Conservation (phyloP, 2,888 invertebrate species). For the Epinotia demarniana region DNA sequence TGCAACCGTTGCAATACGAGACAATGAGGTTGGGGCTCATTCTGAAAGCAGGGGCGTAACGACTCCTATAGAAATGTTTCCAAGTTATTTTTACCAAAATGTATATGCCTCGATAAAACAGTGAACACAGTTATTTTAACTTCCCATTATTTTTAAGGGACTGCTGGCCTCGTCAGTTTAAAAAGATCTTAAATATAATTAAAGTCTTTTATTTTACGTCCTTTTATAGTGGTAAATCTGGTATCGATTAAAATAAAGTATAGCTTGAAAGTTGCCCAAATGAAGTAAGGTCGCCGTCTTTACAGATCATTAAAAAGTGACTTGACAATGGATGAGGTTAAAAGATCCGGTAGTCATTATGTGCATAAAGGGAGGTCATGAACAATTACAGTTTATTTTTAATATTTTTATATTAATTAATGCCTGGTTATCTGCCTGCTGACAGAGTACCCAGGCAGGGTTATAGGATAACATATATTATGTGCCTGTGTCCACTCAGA, state of each 20-base stretch:
- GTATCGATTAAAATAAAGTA: background rate
- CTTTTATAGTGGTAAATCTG: background rate
- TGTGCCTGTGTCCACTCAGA: too few relatives aligned
- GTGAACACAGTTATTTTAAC: background rate
- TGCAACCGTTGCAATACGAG: background rate
- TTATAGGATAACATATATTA: too few relatives aligned
- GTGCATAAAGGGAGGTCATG: background rate
- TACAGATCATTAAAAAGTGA: background rate
- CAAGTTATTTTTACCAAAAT: background rate
- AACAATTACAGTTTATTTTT: background rate
- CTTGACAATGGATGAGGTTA: conserved; percentile 2
- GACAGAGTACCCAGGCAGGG: too few relatives aligned
- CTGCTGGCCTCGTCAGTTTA: background rate
- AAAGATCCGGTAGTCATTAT: background rate
- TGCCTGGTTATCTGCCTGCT: too few relatives aligned
- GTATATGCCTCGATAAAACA: background rate
- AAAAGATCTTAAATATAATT: conserved; percentile 6
- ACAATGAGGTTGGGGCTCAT: background rate
- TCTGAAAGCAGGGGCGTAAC: background rate
- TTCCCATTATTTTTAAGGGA: background rate
- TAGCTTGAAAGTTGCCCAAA: background rate
- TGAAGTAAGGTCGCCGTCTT: conserved; percentile 10
- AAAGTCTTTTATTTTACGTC: background rate
- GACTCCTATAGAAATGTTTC: too few relatives aligned
- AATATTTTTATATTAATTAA: background rate